phyloP scores from a whole-genome alignment of 2,797 vertebrate genomes.

The Coregonus sp. region DNA sequence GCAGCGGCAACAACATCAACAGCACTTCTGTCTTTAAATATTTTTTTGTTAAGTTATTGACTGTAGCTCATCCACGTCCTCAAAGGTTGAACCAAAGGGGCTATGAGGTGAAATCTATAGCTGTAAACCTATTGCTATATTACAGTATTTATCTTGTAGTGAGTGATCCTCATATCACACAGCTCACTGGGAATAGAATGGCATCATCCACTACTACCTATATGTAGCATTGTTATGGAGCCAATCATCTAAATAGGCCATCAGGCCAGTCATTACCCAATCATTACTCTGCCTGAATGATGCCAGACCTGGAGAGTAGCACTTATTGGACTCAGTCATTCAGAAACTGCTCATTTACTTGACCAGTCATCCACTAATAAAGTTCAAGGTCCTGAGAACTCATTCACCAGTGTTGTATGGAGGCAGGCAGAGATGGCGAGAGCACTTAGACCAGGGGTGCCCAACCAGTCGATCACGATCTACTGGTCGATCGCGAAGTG shows the following conservation, averaged over 20 bases:
- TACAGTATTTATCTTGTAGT: not conserved
- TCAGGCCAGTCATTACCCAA: not conserved
- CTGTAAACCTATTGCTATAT: too few species aligned
- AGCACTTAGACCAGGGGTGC: too few species aligned
- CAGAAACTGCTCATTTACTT: not conserved
- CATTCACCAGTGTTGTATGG: not conserved
- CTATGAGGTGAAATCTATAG: not conserved
- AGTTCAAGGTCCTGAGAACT: not conserved
- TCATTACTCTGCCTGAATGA: not conserved
- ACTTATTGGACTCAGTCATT: slow-evolving; percentile 1
- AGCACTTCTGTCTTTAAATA: too few species aligned
- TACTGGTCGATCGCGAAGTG: too few species aligned
- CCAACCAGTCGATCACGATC: too few species aligned
- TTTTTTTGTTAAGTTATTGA: not conserved
- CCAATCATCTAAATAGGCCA: not conserved
- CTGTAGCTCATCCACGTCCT: not conserved
- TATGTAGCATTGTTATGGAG: not conserved
- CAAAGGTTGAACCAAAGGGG: not conserved
- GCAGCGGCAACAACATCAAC: not conserved
- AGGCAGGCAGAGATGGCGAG: not conserved
- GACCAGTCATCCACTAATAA: slow-evolving; percentile 5
- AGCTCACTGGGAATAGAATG: not conserved
- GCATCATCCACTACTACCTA: too few species aligned
- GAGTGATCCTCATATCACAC: not conserved
- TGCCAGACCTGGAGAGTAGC: too few species aligned